A percentile compares a stretch with the other conserved stretches of the same genome.
These are phyloP conservation scores for Brachionus calyciflorus DNA, from an alignment of 1,140 invertebrate species.

Conservation along the genomic window DNA sequence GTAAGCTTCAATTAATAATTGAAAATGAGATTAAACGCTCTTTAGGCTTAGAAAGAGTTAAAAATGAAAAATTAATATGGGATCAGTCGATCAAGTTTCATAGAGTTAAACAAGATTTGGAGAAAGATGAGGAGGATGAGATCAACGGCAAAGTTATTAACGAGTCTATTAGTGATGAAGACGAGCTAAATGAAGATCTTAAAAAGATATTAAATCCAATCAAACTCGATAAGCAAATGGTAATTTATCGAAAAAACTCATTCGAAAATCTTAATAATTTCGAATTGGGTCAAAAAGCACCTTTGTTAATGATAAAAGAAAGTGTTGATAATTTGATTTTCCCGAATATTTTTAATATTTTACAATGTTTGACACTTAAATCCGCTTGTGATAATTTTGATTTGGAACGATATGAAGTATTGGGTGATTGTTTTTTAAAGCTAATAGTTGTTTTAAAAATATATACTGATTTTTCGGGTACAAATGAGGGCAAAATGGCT, in stretches of 20 bases:
- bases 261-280: neutral
- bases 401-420: conserved; percentile 91
- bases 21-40: neutral
- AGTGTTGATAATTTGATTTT: neutral
- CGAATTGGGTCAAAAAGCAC: neutral
- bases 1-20: neutral
- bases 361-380: conserved; percentile 96
- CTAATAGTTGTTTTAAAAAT: conserved; percentile 96
- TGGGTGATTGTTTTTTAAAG: conserved; percentile 97
- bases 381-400: conserved; percentile 99
- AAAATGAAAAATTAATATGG: neutral
- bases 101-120: neutral
- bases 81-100: conserved; percentile 33
- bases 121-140: neutral
- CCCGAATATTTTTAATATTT: conserved; percentile 58
- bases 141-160: neutral
- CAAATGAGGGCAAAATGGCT: conserved; percentile 95
- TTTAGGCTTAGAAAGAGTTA: neutral
- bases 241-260: neutral
- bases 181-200: neutral
- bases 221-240: neutral
- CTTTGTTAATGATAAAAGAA: conserved; percentile 8
- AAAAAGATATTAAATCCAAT: neutral
- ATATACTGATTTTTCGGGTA: conserved; percentile 88
- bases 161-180: neutral